Evolutionary conservation across 2,113 vertebrate genomes (phyloP).

Genomic region (Gallinago media): DNA sequence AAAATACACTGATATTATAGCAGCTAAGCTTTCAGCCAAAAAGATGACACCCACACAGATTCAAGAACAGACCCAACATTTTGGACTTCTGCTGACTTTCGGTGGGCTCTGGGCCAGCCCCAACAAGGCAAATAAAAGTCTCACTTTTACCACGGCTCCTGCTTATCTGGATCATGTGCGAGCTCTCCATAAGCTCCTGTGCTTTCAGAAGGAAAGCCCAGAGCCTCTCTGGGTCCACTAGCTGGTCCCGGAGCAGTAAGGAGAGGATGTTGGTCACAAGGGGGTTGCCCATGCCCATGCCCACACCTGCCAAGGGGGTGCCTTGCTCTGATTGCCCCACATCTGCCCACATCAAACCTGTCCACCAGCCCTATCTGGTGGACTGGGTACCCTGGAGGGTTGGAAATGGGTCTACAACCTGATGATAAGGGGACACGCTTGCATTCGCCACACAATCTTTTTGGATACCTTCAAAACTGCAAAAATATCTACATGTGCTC

Average conservation of each 20-base stretch:
- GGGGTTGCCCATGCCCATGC: background rate
- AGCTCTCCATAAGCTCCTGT: background rate
- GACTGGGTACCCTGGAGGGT: background rate
- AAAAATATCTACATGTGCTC: background rate
- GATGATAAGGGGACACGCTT: background rate
- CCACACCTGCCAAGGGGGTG: fast-evolving
- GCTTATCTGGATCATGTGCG: background rate
- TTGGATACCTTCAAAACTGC: background rate
- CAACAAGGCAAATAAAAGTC: background rate
- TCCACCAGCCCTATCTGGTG: background rate
- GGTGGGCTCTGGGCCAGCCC: background rate
- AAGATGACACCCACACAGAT: background rate
- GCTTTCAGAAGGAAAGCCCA: background rate
- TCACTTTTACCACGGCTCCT: background rate
- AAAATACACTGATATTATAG: background rate
- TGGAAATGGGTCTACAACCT: background rate
- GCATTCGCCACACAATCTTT: background rate
- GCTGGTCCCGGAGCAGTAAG: background rate
- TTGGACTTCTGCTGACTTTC: slow-evolving; percentile 16
- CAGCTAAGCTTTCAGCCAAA: background rate
- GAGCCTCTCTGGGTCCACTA: background rate
- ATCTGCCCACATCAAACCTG: background rate
- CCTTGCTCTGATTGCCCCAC: background rate
- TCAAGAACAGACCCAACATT: background rate
- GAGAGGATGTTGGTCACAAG: background rate